Evolutionary conservation across 2,113 vertebrate species (phyloP).

Genomic region (Dasyornis broadbenti): DNA sequence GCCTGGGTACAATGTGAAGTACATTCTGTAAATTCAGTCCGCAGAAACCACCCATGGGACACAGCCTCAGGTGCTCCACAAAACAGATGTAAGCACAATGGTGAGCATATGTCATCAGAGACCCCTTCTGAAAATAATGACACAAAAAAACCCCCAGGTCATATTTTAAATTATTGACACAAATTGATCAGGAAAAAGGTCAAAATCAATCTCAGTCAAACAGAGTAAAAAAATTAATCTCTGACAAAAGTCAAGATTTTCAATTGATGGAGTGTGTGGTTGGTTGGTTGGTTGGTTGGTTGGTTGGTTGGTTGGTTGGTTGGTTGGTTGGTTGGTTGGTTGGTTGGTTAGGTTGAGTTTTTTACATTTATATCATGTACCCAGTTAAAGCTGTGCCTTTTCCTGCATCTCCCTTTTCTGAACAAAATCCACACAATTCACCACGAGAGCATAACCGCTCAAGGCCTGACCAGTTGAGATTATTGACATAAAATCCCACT

Average conservation of each 20-base stretch:
- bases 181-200: background rate
- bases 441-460: background rate
- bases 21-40: background rate
- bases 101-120: background rate
- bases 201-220: background rate
- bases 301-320: background rate
- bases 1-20: background rate
- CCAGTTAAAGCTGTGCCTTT: rapidly evolving
- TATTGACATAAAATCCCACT: background rate
- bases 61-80: background rate
- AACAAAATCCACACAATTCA: background rate
- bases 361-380: background rate
- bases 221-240: background rate
- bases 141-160: too few species aligned
- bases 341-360: background rate
- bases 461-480: background rate
- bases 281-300: background rate
- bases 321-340: background rate
- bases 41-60: background rate
- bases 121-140: background rate
- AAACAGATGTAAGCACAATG: background rate
- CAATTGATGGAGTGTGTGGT: rapidly evolving
- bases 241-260: background rate
- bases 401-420: background rate
- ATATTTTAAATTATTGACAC: background rate